Evolutionary conservation across 2,797 vertebrate species (phyloP).

Genomic region (Dryobates pubescens): DNA sequence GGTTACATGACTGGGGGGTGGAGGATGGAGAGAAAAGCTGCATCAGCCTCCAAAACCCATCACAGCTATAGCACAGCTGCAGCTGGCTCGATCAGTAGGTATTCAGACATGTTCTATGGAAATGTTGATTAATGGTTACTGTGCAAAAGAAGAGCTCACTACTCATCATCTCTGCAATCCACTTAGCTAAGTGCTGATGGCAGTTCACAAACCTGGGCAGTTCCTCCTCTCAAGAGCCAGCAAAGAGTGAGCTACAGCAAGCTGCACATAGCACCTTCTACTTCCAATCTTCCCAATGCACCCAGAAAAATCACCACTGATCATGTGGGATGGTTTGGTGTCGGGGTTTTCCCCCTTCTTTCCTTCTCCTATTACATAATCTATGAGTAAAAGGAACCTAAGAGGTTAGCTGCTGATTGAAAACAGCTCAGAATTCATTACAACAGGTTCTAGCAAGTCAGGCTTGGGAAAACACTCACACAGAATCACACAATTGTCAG

Average conservation of each 20-base stretch:
- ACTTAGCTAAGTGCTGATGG: neutral
- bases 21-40: neutral
- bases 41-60: neutral
- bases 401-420: neutral
- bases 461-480: neutral
- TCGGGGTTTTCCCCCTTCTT: neutral
- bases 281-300: neutral
- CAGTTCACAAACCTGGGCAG: neutral
- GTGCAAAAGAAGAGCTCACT: neutral
- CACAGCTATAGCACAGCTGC: constrained; percentile 10
- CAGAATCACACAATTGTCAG: too few relatives aligned
- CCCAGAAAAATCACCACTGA: neutral
- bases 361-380: neutral
- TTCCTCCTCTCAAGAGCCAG: neutral
- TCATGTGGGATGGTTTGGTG: too few relatives aligned
- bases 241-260: neutral
- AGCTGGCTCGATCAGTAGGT: constrained; percentile 33
- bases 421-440: neutral
- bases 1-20: neutral
- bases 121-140: constrained; percentile 12
- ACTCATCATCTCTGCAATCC: constrained; percentile 8
- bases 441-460: neutral
- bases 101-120: constrained; percentile 41
- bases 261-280: neutral
- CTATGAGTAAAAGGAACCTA: neutral